Evolutionary conservation across 2,888 invertebrate species (phyloP), one percentile per base, ranked within the genome.

Genomic region (Amphipoea oculea): DNA sequence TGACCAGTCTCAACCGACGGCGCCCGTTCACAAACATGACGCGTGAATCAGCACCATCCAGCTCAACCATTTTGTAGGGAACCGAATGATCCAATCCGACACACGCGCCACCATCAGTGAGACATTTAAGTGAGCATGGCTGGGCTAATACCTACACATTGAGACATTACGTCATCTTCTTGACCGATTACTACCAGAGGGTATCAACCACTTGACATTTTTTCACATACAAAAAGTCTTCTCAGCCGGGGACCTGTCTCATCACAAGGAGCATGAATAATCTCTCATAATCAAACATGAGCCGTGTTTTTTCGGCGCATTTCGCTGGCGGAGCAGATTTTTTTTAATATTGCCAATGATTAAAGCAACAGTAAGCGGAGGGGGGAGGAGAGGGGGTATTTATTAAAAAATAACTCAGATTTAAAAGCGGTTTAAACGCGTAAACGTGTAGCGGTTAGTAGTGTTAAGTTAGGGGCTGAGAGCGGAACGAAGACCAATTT

Each of bases 341-440:
- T 80, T 80, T 93, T 92, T 94, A 93, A 94, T 94, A 94, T 92
- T 91, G 88, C 87, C 93, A 91, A 92, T 94, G 91, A 92, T 92
- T 90, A 90, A 89, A 84, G 86, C 82, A 63, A 87, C 82, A 85
- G 81, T 51, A 51, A 17, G 45, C 0, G 57, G 45, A 7, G 12
- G 12, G 78, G 76, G 72, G 48, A 0, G 85, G 87, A 51, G 81
- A 69, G 79, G 88, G 88, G 89, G 82, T 85, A 93, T 93, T 93
- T 94, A 94, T 94, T 92, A 94, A 94, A 94, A 94, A 93, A 93
- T 93, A 94, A 93, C 93, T 92, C 88, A 76, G 89, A 90, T 91
- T 90, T 89, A 89, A 91, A 91, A 89, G 89, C 89, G 88, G 82
- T 90, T 89, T 85, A 88, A 90, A 90, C 86, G 88, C 84, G 82